Base-by-base conservation (phyloP, 2,113 vertebrate genomes). In the Beaufortia kweichowensis region DNA sequence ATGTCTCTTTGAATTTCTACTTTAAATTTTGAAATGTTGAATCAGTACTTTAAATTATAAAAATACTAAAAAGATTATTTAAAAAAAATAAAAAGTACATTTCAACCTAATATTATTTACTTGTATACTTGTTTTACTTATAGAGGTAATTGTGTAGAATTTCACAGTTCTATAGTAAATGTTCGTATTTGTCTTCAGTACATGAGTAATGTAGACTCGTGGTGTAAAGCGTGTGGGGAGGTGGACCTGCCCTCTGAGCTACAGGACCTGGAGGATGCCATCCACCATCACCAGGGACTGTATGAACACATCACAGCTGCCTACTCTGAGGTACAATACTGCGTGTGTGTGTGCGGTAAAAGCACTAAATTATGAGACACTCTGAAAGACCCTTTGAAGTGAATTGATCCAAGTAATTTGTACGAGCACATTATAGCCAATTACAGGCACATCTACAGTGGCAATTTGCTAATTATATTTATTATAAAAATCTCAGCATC, bases 141-240 rank as follows among this genome's bases (percentile, higher is more conserved):
- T 46, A 46, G 1, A 17, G 43, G 15, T 46, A 46, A 17, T 46
- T 2, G 3, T 4, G 15, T 14, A 17, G 15, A 8, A 15, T 62
- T 28, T 50, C 53, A 19, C 19, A 63, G 29, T 35, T 21, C 35
- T 35, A 23, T 28, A 78, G 14, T 71, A 59, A 77, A 43, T 78
- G 5, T 57, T 15, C 43, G 10, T 77, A 70, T 60, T 0, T 79
- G 6, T 28, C 12, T 75, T 3, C 85, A 98, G 97, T 99, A 99
- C 81, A 98, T 99, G 96, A 94, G 93, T 83, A 99, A 98, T 6
- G 95, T 99, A 87, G 97, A 99, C 86, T 93, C 96, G 0, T 99
- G 97, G 97, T 98, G 96, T 73, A 99, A 99, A 86, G 97, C 96
- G 0, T 99, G 97, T 6, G 95, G 97, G 0, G 96, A 99, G 75